Base-by-base conservation (phyloP, 1,140 invertebrate genomes). In the Ips nitidus region DNA sequence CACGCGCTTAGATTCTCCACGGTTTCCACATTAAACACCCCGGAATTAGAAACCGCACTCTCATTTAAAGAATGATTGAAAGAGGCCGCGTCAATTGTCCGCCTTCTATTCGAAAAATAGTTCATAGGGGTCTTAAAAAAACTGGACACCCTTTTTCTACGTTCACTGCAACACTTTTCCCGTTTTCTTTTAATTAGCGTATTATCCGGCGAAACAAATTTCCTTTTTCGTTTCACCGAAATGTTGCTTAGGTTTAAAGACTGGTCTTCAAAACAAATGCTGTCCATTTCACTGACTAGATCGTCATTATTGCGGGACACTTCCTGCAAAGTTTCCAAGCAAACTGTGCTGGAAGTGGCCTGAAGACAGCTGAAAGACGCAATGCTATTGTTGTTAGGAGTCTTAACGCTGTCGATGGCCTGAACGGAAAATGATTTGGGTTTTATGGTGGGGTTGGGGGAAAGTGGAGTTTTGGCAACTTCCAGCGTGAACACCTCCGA, bases 71-170 rank as follows among this genome's bases (percentile, higher is more conserved):
- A 77, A 69, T 73, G 73, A 62, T 72, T 75, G 40, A 74, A 72
- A 65, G 38, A 73, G 2, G 73, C 53, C 0, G 75, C 73, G 52
- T 76, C 75, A 38, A 80, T 79, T 0, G 79, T 80, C 7, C 77
- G 71, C 58, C 79, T 66, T 8, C 79, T 71, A 69, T 79, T 78
- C 8, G 78, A 78, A 62, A 80, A 76, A 71, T 79, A 79, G 52
- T 73, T 76, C 2, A 80, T 69, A 2, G 79, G 79, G 2, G 79
- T 79, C 62, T 76, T 79, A 58, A 80, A 79, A 53, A 80, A 77
- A 50, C 71, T 73, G 1, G 76, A 75, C n/a, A 80, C 74, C 67
- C 75, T 76, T 41, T 73, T 75, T 22, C 70, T 71, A 6, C 75
- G 74, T 63, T 80, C 79, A 55, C 76, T 78, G 50, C 75, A 78